Conservation (phyloP, 2,888 invertebrate species). For the Ectemnius lituratus region DNA sequence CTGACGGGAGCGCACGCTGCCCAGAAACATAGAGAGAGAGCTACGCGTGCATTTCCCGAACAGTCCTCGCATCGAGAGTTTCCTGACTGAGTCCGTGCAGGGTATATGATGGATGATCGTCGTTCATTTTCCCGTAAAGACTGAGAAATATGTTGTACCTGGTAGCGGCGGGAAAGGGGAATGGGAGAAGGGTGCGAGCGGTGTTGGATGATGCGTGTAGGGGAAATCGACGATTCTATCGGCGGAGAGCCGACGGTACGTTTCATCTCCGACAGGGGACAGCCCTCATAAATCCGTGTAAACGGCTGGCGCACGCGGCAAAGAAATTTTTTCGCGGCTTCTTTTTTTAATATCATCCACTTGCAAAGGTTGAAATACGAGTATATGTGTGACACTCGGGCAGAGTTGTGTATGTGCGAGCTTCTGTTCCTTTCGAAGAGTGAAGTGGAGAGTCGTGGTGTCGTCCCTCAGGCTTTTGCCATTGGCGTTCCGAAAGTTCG, state of each 20-base stretch:
- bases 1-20: too few species aligned
- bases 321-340: constrained; percentile 5
- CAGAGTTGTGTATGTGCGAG: too few species aligned
- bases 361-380: constrained; percentile 47
- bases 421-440: too few species aligned
- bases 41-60: too few species aligned
- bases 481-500: constrained; percentile 28
- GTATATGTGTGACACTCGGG: neutral
- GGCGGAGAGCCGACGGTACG: constrained; percentile 33
- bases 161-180: too few species aligned
- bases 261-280: constrained; percentile 44
- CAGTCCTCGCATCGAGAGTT: constrained; percentile 8
- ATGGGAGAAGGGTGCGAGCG: neutral
- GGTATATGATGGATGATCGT: constrained; percentile 38
- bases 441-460: neutral
- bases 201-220: too few species aligned
- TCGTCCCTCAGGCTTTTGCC: constrained; percentile 11
- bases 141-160: constrained; percentile 41
- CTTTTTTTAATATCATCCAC: constrained; percentile 20
- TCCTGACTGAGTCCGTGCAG: constrained; percentile 1
- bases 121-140: constrained; percentile 48
- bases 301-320: constrained; percentile 28
- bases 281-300: constrained; percentile 44
- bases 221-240: constrained; percentile 23
- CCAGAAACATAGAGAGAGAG: too few species aligned